Conservation (phyloP, 1,140 invertebrate genomes). For the Elymnias hypermnestra region DNA sequence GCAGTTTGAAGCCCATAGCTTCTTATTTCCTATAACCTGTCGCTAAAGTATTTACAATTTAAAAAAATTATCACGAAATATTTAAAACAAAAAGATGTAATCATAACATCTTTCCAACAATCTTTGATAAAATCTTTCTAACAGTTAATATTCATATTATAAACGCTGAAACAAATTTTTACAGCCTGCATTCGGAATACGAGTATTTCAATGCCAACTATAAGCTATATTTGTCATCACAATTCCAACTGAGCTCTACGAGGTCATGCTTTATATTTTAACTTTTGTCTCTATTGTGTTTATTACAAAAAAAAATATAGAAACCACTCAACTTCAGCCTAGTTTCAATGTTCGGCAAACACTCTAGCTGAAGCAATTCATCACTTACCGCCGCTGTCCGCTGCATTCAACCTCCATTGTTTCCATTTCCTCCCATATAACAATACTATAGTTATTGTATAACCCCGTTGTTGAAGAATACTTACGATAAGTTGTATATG, state of each 20-base stretch:
- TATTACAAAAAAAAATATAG: constrained; percentile 10
- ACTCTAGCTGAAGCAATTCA: constrained; percentile 25
- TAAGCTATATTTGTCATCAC: neutral
- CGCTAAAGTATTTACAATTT: no score
- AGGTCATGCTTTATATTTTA: constrained; percentile 6
- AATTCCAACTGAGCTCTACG: neutral
- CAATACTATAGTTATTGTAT: constrained; percentile 12
- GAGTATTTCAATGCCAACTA: neutral
- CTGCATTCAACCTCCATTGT: constrained; percentile 22
- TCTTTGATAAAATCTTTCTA: no score
- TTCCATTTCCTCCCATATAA: constrained; percentile 15
- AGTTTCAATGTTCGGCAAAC: constrained; percentile 21
- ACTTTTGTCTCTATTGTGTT: constrained; percentile 17
- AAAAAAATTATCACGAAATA: no score
- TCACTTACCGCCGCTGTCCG: constrained; percentile 23
- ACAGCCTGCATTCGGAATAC: no score
- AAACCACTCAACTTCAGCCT: constrained; percentile 8
- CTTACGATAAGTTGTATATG: constrained; percentile 14
- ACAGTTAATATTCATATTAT: no score
- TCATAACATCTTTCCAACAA: no score
- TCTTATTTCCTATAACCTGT: no score
- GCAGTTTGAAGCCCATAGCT: no score
- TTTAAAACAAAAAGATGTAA: no score
- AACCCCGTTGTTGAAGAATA: constrained; percentile 13
- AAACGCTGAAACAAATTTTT: no score